Evolutionary conservation across 2,888 invertebrate species (phyloP).

Genomic region (Brenthis ino): DNA sequence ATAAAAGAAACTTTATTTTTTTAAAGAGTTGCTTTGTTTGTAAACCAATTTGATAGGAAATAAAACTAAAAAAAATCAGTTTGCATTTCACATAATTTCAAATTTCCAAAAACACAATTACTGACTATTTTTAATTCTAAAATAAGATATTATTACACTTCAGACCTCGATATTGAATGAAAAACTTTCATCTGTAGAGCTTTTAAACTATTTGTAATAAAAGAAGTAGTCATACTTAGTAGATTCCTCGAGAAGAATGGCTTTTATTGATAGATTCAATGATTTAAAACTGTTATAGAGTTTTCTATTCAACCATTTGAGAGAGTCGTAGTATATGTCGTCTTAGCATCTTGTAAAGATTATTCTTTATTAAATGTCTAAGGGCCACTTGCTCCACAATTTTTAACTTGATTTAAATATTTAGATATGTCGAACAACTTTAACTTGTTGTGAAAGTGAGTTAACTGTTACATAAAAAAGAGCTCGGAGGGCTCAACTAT

Average conservation of each 20-base stretch:
- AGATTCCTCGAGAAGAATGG: constrained; percentile 22
- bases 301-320: not conserved
- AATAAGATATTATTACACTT: not conserved
- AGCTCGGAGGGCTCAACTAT: not conserved
- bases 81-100: too few species aligned
- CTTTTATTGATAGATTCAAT: constrained; percentile 15
- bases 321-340: not conserved
- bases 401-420: too few species aligned
- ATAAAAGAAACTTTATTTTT: too few species aligned
- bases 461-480: not conserved
- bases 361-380: too few species aligned
- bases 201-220: constrained; percentile 21
- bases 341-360: too few species aligned
- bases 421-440: too few species aligned
- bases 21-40: too few species aligned
- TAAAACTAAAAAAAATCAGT: too few species aligned
- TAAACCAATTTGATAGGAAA: too few species aligned
- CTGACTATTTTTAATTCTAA: not conserved
- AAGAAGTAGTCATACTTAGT: constrained; percentile 11
- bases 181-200: constrained; percentile 12
- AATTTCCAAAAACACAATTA: not conserved
- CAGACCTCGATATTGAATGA: not conserved
- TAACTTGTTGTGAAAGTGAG: too few species aligned
- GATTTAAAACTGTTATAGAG: constrained; percentile 6
- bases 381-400: too few species aligned